phyloP scores from a whole-genome alignment of 2,888 invertebrate species.

The Arrhopalites spinosus region DNA sequence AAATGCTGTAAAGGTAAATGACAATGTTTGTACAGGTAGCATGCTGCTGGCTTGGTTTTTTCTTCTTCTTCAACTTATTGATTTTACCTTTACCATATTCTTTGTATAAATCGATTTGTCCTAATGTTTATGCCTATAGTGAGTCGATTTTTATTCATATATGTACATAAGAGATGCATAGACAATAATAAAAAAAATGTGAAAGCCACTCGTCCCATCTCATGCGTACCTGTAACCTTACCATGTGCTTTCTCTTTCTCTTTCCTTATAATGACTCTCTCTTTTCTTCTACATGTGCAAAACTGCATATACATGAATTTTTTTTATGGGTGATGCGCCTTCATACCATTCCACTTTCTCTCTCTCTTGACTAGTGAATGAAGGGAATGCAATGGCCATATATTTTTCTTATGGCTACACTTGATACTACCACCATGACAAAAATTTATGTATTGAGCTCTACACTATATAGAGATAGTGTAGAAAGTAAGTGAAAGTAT shows the following conservation, averaged over 20 bases:
- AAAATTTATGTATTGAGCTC: too few relatives aligned
- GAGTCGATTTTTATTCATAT: background rate
- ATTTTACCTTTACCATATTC: constrained; percentile 18
- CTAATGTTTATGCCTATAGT: background rate
- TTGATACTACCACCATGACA: too few relatives aligned
- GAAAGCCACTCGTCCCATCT: too few relatives aligned
- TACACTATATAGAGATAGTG: too few relatives aligned
- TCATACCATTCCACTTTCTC: too few relatives aligned
- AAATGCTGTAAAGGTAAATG: background rate
- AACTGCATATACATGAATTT: background rate
- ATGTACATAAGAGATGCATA: background rate
- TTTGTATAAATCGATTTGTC: constrained; percentile 10
- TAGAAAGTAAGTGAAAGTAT: too few relatives aligned
- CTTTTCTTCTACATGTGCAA: background rate
- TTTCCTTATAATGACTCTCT: background rate
- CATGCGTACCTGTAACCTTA: too few relatives aligned
- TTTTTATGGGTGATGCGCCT: too few relatives aligned
- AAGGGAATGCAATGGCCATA: too few relatives aligned
- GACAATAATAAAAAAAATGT: too few relatives aligned
- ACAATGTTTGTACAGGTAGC: background rate
- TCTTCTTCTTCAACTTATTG: constrained; percentile 8
- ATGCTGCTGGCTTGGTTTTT: background rate
- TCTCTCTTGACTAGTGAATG: too few relatives aligned
- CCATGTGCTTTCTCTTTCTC: background rate
- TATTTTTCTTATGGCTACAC: too few relatives aligned